A percentile compares a stretch with the other conserved stretches of the same genome.
These are phyloP conservation scores for Scomber scombrus DNA, from an alignment of 2,113 vertebrate genomes.

Conservation along the genomic window DNA sequence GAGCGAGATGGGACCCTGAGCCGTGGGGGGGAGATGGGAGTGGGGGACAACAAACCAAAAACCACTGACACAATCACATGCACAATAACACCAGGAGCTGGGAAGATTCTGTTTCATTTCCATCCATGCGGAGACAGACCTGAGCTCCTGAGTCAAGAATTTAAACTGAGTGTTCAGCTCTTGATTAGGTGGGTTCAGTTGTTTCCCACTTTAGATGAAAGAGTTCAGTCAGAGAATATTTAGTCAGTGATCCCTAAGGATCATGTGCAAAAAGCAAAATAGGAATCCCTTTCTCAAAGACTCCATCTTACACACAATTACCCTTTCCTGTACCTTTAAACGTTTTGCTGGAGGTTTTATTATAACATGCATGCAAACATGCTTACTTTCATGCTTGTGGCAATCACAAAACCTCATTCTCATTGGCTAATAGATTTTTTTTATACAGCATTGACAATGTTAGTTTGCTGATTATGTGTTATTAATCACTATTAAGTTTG, in stretches of 20 bases:
- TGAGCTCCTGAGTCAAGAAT: background rate
- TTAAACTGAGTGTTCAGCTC: background rate
- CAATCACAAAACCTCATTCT: too few relatives aligned
- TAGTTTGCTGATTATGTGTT: background rate
- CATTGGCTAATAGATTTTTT: too few relatives aligned
- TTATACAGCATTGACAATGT: background rate
- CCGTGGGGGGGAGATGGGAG: slow-evolving; percentile 72
- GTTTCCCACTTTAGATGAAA: background rate
- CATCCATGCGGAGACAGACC: background rate
- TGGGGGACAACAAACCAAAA: slow-evolving; percentile 59
- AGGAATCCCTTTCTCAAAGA: too few relatives aligned
- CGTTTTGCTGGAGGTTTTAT: background rate
- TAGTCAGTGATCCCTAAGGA: background rate
- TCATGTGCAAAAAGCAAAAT: too few relatives aligned
- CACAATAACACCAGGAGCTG: slow-evolving; percentile 45
- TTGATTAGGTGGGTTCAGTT: background rate
- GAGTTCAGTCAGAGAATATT: background rate
- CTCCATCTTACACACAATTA: too few relatives aligned
- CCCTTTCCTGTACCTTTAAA: background rate
- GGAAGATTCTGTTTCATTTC: slow-evolving; percentile 12
- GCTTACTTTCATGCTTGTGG: too few relatives aligned
- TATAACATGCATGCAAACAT: too few relatives aligned
- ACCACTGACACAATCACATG: slow-evolving; percentile 50
- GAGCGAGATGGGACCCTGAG: slow-evolving; percentile 85
- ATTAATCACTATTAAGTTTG: background rate